These are phyloP conservation scores for Corythoichthys haematopterus DNA, from an alignment of 2,113 vertebrate species.

Conservation along the genomic window DNA sequence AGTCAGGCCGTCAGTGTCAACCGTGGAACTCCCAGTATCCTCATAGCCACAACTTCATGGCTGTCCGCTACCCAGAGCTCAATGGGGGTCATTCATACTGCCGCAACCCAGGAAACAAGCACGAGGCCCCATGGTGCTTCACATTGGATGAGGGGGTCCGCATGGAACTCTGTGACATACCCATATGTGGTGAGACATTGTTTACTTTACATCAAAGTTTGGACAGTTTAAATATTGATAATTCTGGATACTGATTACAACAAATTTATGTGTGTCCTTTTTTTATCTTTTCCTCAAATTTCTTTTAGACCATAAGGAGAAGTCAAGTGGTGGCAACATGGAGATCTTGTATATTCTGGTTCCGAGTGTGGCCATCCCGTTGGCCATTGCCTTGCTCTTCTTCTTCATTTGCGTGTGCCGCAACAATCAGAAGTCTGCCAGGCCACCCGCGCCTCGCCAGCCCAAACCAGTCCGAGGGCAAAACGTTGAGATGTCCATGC, in stretches of 20 bases:
- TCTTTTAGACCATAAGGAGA: slow-evolving; percentile 82
- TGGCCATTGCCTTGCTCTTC: slow-evolving; percentile 92
- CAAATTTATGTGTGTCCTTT: not conserved
- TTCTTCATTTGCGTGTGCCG: slow-evolving; percentile 97
- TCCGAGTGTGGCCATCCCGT: slow-evolving; percentile 90
- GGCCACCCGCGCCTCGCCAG: slow-evolving; percentile 81
- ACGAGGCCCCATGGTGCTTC: slow-evolving; percentile 96
- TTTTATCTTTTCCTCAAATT: slow-evolving; percentile 15
- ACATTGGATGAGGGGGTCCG: slow-evolving; percentile 92
- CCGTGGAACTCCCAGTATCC: slow-evolving; percentile 98
- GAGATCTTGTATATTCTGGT: slow-evolving; percentile 96
- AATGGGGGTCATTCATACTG: slow-evolving; percentile 97
- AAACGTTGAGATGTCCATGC: slow-evolving; percentile 98
- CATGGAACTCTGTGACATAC: slow-evolving; percentile 90
- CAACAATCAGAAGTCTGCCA: slow-evolving; percentile 89
- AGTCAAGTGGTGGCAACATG: slow-evolving; percentile 79
- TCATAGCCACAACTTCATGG: slow-evolving; percentile 88
- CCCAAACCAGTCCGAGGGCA: slow-evolving; percentile 91
- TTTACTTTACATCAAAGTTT: not conserved
- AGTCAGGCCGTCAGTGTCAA: slow-evolving; percentile 93
- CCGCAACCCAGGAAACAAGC: slow-evolving; percentile 92
- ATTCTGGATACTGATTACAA: not conserved
- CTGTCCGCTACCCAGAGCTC: slow-evolving; percentile 85
- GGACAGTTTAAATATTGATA: not conserved
- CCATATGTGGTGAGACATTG: slow-evolving; percentile 80